These are phyloP conservation scores for Bovichtus variegatus DNA, from an alignment of 2,797 vertebrate species.

Conservation along the genomic window DNA sequence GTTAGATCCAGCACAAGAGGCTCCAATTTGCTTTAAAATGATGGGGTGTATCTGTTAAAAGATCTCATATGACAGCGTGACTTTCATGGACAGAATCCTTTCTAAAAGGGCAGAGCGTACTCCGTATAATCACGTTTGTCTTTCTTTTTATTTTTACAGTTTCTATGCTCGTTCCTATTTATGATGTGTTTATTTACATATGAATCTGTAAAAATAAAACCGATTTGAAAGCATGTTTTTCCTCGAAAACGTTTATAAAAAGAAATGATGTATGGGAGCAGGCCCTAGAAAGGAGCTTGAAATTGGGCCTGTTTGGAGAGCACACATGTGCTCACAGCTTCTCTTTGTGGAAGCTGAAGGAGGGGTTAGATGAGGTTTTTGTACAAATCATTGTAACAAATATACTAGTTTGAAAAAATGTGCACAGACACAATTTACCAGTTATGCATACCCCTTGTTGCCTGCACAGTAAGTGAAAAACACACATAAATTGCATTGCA, in stretches of 20 bases:
- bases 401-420: not conserved
- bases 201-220: not conserved
- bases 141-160: not conserved
- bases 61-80: not conserved
- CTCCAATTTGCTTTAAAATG: not conserved
- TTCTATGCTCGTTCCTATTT: not conserved
- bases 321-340: not conserved
- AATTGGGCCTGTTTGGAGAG: not conserved
- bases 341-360: not conserved
- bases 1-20: not conserved
- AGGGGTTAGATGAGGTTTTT: slow-evolving; percentile 4
- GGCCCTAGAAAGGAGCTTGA: not conserved
- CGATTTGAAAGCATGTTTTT: not conserved
- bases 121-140: not conserved
- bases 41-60: not conserved
- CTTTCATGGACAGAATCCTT: not conserved
- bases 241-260: not conserved
- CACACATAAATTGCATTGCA: slow-evolving; percentile 6
- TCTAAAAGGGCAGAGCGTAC: not conserved
- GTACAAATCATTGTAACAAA: not conserved
- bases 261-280: not conserved
- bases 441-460: not conserved
- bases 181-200: not conserved
- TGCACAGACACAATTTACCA: not conserved
- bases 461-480: not conserved